phyloP scores from a whole-genome alignment of 2,888 invertebrate genomes.

The Shargacucullia verbasci region DNA sequence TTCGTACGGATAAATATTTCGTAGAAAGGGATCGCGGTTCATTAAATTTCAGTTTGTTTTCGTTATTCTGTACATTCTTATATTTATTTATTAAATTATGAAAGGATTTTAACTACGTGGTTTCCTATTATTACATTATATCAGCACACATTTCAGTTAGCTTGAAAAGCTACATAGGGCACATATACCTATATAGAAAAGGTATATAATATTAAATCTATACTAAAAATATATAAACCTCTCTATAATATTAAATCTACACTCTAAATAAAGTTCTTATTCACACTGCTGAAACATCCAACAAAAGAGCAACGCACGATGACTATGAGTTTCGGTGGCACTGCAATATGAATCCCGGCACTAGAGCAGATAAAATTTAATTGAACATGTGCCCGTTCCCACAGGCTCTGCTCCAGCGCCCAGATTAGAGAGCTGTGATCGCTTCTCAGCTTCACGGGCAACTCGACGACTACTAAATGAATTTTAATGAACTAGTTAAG shows the following conservation, averaged over 20 bases:
- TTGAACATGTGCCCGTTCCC: conserved; percentile 76
- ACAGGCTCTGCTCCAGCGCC: conserved; percentile 49
- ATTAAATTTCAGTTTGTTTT: too few relatives aligned
- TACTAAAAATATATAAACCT: too few relatives aligned
- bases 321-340: conserved; percentile 40
- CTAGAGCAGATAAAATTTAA: conserved; percentile 68
- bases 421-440: conserved; percentile 65
- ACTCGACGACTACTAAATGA: conserved; percentile 64
- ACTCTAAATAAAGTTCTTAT: background rate
- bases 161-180: too few relatives aligned
- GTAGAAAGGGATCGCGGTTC: too few relatives aligned
- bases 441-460: conserved; percentile 57
- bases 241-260: background rate
- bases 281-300: background rate
- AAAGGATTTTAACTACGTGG: too few relatives aligned
- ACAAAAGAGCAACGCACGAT: conserved; percentile 28
- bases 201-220: background rate
- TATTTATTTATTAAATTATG: too few relatives aligned
- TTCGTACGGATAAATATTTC: too few relatives aligned
- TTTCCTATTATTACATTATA: too few relatives aligned
- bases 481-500: conserved; percentile 71
- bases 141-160: too few relatives aligned
- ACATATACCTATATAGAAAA: too few relatives aligned
- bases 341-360: conserved; percentile 44
- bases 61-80: too few relatives aligned